These are phyloP conservation scores for Pseudolycoriella hygida DNA, from an alignment of 2,888 invertebrate genomes.

Conservation along the genomic window DNA sequence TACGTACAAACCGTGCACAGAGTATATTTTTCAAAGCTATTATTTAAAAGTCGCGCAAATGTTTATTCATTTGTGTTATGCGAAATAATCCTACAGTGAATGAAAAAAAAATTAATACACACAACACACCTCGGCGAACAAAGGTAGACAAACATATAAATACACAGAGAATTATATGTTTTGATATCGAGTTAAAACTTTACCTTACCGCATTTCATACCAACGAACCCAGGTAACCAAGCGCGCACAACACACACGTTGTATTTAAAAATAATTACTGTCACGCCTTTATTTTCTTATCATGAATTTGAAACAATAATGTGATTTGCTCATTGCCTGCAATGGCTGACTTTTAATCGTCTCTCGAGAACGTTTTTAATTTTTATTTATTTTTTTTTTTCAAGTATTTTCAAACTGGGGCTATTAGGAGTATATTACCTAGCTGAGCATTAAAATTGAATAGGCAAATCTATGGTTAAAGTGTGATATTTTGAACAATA, in stretches of 20 bases:
- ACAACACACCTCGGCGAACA: too few species aligned
- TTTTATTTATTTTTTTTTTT: too few species aligned
- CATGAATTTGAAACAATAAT: conserved; percentile 23
- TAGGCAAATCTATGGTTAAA: too few species aligned
- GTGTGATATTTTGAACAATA: too few species aligned
- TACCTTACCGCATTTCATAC: too few species aligned
- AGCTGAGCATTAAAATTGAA: too few species aligned
- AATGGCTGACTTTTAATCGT: conserved; percentile 3
- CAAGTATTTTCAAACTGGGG: too few species aligned
- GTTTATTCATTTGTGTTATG: not conserved
- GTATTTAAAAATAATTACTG: conserved; percentile 22
- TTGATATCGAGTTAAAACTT: too few species aligned
- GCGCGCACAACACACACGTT: not conserved
- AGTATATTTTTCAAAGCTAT: not conserved
- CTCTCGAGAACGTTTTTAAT: not conserved
- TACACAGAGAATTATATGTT: too few species aligned
- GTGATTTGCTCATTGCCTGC: conserved; percentile 1
- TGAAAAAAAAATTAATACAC: too few species aligned
- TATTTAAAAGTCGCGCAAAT: not conserved
- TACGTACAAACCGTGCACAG: conserved; percentile 1
- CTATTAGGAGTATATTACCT: too few species aligned
- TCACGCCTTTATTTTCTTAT: conserved; percentile 25
- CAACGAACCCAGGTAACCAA: not conserved
- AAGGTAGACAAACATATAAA: too few species aligned
- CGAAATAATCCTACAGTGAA: not conserved